A percentile compares a stretch with the other conserved stretches of the same genome.
These are phyloP conservation scores for Bombus picipes DNA, from an alignment of 1,140 invertebrate species.

Conservation along the genomic window DNA sequence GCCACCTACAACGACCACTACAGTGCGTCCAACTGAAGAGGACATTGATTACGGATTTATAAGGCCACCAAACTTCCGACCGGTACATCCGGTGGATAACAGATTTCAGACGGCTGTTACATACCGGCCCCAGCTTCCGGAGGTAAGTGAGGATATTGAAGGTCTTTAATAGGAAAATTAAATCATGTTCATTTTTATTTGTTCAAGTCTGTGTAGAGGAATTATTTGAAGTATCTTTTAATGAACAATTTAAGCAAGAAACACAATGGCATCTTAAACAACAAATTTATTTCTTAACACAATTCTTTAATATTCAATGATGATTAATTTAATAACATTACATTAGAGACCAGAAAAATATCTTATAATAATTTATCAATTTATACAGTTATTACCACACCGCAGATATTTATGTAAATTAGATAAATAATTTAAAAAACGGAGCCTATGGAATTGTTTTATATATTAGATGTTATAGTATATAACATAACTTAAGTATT, in stretches of 20 bases:
- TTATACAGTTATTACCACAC: too few species aligned
- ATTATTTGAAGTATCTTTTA: background rate
- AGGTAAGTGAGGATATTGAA: slow-evolving; percentile 53
- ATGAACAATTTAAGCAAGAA: background rate
- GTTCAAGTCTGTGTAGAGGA: background rate
- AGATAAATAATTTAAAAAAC: too few species aligned
- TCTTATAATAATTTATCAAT: too few species aligned
- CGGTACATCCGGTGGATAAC: slow-evolving; percentile 66
- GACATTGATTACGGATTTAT: slow-evolving; percentile 78
- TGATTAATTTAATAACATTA: background rate
- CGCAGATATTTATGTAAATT: too few species aligned
- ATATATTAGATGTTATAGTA: too few species aligned
- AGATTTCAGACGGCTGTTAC: slow-evolving; percentile 55
- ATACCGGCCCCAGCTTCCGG: slow-evolving; percentile 46
- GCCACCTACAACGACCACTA: slow-evolving; percentile 47
- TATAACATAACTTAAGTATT: too few species aligned
- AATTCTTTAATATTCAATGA: background rate
- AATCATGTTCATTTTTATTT: background rate
- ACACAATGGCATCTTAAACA: background rate
- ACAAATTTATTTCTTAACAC: background rate
- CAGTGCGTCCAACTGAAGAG: slow-evolving; percentile 51
- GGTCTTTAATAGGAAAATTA: background rate
- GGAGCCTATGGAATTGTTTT: too few species aligned
- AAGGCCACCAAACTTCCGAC: slow-evolving; percentile 73
- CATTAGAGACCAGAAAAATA: too few species aligned